Evolutionary conservation across 2,888 invertebrate genomes (phyloP).

Genomic region (Machimus rusticus): DNA sequence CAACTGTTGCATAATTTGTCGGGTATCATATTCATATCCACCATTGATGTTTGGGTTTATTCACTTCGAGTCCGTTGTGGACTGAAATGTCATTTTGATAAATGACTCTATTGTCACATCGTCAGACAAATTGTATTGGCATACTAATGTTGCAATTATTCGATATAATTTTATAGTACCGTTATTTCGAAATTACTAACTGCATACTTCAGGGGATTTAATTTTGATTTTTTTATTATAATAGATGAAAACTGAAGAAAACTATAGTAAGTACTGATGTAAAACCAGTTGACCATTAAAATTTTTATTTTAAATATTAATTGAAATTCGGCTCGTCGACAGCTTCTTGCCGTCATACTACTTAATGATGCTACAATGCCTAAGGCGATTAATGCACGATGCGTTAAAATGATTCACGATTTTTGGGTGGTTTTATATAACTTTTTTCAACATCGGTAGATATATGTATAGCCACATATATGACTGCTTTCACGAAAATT

Average conservation of each 20-base stretch:
- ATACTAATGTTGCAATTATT: background rate
- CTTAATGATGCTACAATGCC: too few species aligned
- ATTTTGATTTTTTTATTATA: background rate
- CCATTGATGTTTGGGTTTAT: background rate
- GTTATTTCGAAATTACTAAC: background rate
- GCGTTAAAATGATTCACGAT: too few species aligned
- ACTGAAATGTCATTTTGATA: background rate
- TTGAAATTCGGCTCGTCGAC: too few species aligned
- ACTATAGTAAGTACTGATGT: too few species aligned
- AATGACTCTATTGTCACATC: background rate
- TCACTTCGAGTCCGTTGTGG: background rate
- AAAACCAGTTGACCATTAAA: too few species aligned
- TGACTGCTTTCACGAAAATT: too few species aligned
- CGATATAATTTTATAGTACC: background rate
- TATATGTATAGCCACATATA: too few species aligned
- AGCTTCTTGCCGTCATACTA: too few species aligned
- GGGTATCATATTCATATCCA: background rate
- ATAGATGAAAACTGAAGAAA: background rate
- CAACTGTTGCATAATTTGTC: background rate
- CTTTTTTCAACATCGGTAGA: too few species aligned
- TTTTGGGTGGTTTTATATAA: too few species aligned
- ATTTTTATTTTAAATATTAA: too few species aligned
- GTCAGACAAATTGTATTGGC: background rate
- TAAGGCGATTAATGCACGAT: too few species aligned
- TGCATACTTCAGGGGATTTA: background rate